A percentile compares a stretch with the other conserved stretches of the same genome.
These are phyloP conservation scores for Hyposoter didymator DNA, from an alignment of 2,888 invertebrate species.

Conservation along the genomic window DNA sequence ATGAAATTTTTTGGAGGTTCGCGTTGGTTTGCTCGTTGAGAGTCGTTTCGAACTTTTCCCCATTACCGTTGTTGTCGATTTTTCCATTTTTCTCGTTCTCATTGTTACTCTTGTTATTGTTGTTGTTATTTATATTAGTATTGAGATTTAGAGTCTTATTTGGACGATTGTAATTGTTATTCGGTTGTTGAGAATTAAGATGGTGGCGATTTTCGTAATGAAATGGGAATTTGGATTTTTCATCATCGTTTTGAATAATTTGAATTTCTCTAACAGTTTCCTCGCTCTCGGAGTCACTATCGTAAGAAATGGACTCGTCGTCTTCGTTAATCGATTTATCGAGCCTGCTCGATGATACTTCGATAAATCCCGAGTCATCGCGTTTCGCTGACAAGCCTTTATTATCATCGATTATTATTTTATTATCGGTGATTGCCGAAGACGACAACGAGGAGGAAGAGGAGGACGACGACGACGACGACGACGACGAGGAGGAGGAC, in stretches of 20 bases:
- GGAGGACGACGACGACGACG: constrained; percentile 51
- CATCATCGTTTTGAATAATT: constrained; percentile 28
- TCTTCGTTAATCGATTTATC: constrained; percentile 64
- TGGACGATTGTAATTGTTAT: constrained; percentile 45
- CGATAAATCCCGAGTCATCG: constrained; percentile 57
- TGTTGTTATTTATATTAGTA: constrained; percentile 46
- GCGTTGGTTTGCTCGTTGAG: constrained; percentile 20
- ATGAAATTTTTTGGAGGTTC: neutral
- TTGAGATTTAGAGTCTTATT: constrained; percentile 44
- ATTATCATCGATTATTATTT: constrained; percentile 59
- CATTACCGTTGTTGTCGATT: constrained; percentile 35
- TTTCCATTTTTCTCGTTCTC: constrained; percentile 14
- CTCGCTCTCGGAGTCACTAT: constrained; percentile 66
- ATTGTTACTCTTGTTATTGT: constrained; percentile 39
- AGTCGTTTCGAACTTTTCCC: constrained; percentile 10
- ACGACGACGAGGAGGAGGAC: constrained; percentile 51
- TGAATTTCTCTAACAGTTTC: constrained; percentile 55
- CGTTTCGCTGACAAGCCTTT: constrained; percentile 59
- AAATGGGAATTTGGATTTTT: constrained; percentile 51
- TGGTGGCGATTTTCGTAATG: constrained; percentile 56
- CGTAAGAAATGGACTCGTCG: constrained; percentile 66
- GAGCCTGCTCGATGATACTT: constrained; percentile 47
- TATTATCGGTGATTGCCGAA: constrained; percentile 64
- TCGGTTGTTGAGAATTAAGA: constrained; percentile 30
- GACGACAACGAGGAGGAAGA: constrained; percentile 43